Evolutionary conservation across 2,113 vertebrate species (phyloP), one percentile per base, ranked within the genome.

Genomic region (Pelobates fuscus): DNA sequence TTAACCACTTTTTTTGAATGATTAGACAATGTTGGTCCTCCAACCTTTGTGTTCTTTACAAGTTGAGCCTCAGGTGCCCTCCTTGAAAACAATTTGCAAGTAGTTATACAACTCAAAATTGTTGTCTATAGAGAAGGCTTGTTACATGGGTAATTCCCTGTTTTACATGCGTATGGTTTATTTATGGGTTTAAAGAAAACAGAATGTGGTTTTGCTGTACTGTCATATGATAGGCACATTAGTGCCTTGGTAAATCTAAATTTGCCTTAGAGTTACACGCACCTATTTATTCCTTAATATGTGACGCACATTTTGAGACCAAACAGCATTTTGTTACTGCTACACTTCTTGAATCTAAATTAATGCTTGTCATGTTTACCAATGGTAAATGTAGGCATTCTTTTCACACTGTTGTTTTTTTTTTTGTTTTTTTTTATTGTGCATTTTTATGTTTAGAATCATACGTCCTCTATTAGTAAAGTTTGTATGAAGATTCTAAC

Each of bases 251-350:
- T 61, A 32, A 67, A 52, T 68, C 23, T 67, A 27, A 17, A 20
- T 77, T 77, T 77, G 73, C 73, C 64, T 77, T 77, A 77, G 68
- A 61, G 61, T 77, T 61, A 68, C 73, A 68, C 65, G 37, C 24
- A 68, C 26, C 41, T 77, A 61, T 77, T 77, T 77, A 61, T 77
- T 67, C 41, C 30, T 66, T 54, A 43, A 23, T 66, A 30, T 68
- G 63, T 76, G 41, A 32, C 25, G 20, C 15, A 44, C 55, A n/a
- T 30, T 52, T 61, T 60, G 57, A 49, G 73, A 77, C 73, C 73
- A 77, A 77, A 75, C 15, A 2, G 4, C 29, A 27, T 77, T 61
- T 32, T 68, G 44, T 49, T 12, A 46, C 17, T 46, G 17, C 15
- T 46, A 8, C 15, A 17, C 44, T 3, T 12, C 11, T 37, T 46